These are phyloP conservation scores for Eufriesea mexicana DNA, from an alignment of 1,140 invertebrate species.

Conservation along the genomic window DNA sequence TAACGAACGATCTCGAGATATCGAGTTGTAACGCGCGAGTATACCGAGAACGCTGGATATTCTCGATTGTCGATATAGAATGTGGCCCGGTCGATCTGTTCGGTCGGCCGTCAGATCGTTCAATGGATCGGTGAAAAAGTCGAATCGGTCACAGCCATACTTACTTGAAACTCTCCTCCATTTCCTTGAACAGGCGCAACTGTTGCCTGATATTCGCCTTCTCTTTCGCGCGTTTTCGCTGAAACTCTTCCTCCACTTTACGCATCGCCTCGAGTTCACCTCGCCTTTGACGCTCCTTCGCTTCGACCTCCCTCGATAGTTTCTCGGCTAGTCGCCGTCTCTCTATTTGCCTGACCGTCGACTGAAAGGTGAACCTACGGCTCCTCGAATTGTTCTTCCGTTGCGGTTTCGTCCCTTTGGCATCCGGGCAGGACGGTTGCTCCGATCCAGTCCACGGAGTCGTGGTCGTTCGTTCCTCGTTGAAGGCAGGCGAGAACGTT, in stretches of 20 bases:
- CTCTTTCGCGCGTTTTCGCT: constrained; percentile 88
- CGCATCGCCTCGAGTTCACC: constrained; percentile 90
- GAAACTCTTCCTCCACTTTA: constrained; percentile 89
- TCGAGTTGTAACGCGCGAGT: too few relatives aligned
- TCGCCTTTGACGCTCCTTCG: constrained; percentile 88
- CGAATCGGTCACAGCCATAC: constrained; percentile 32
- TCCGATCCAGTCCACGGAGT: constrained; percentile 32
- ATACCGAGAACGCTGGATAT: too few relatives aligned
- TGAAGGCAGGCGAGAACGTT: not conserved
- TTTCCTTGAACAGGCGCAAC: constrained; percentile 85
- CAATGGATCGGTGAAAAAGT: constrained; percentile 2
- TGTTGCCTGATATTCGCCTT: constrained; percentile 90
- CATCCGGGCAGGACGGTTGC: constrained; percentile 58
- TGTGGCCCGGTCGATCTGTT: too few relatives aligned
- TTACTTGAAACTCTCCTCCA: constrained; percentile 82
- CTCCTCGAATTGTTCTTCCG: constrained; percentile 72
- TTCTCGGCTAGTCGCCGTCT: constrained; percentile 88
- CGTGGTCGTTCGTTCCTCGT: constrained; percentile 56
- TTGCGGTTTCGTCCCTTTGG: constrained; percentile 66
- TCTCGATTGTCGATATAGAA: too few relatives aligned
- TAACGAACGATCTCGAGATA: not conserved
- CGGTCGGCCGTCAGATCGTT: too few relatives aligned
- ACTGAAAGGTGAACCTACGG: constrained; percentile 91
- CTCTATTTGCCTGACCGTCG: constrained; percentile 90
- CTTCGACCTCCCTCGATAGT: constrained; percentile 88